A percentile compares a stretch with the other conserved stretches of the same genome.
Conservation (phyloP, 1,140 invertebrate species). For the Caenorhabditis tropicalis region DNA sequence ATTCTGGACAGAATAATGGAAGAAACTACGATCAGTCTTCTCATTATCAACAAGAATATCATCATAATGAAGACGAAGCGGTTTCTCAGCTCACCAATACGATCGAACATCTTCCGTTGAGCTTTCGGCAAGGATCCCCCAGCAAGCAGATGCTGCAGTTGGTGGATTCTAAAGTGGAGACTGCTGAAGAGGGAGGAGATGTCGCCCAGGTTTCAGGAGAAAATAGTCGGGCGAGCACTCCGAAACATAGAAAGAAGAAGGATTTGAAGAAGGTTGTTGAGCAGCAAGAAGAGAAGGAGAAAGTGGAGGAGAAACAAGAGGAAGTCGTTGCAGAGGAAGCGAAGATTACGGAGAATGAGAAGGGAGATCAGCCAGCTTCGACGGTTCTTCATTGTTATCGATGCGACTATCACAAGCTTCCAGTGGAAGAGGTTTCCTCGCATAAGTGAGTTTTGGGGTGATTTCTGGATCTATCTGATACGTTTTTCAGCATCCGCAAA, state of each 20-base stretch:
- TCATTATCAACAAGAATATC: neutral
- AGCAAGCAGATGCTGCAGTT: conserved; percentile 15
- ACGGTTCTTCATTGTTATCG: neutral
- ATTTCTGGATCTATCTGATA: neutral
- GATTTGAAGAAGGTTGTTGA: neutral
- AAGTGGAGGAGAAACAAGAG: neutral
- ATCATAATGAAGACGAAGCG: neutral
- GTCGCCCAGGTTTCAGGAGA: neutral
- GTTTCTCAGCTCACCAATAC: neutral
- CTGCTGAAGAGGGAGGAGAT: neutral
- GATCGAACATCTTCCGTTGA: conserved; percentile 8
- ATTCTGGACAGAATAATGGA: neutral
- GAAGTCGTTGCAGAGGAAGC: neutral
- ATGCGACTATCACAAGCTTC: neutral
- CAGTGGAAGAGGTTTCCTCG: neutral
- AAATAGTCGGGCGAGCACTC: conserved; percentile 11
- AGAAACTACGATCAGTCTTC: neutral
- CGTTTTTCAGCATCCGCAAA: conserved; percentile 4
- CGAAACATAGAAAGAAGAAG: neutral
- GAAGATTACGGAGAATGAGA: neutral
- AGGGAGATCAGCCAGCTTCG: neutral
- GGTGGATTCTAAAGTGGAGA: neutral
- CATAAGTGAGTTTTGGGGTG: conserved; percentile 13
- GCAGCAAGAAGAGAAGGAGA: neutral
- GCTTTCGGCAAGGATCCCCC: neutral